phyloP scores from a whole-genome alignment of 2,797 vertebrate species.

The Amazonetta brasiliensis region DNA sequence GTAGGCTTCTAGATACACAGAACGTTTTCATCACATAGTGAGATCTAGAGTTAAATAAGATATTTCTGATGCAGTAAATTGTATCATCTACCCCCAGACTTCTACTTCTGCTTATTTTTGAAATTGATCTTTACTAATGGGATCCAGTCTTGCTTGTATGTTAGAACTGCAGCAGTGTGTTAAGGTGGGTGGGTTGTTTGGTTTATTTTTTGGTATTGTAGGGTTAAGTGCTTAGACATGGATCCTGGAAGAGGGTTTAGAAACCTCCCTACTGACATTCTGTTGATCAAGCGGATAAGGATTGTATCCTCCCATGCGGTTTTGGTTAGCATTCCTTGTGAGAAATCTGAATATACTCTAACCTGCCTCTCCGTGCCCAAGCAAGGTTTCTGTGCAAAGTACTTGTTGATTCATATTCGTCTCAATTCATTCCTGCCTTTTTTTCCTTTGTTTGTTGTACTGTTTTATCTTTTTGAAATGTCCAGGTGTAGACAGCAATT shows the following conservation, averaged over 20 bases:
- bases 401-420: background rate
- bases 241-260: background rate
- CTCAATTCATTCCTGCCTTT: background rate
- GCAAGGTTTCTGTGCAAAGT: background rate
- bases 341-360: background rate
- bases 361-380: fast-evolving
- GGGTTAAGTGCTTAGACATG: background rate
- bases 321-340: background rate
- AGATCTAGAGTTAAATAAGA: background rate
- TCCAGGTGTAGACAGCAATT: background rate
- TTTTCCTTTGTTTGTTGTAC: background rate
- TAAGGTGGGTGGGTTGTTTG: fast-evolving
- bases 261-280: background rate
- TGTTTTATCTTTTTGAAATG: background rate
- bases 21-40: background rate
- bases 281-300: background rate
- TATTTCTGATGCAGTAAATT: background rate
- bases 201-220: background rate
- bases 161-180: background rate
- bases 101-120: background rate
- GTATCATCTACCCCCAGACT: background rate
- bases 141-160: background rate
- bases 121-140: background rate
- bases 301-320: background rate
- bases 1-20: background rate